A percentile compares a stretch with the other conserved stretches of the same genome.
Conservation (phyloP, 2,797 vertebrate species). For the Orientallactaga sibirica region DNA sequence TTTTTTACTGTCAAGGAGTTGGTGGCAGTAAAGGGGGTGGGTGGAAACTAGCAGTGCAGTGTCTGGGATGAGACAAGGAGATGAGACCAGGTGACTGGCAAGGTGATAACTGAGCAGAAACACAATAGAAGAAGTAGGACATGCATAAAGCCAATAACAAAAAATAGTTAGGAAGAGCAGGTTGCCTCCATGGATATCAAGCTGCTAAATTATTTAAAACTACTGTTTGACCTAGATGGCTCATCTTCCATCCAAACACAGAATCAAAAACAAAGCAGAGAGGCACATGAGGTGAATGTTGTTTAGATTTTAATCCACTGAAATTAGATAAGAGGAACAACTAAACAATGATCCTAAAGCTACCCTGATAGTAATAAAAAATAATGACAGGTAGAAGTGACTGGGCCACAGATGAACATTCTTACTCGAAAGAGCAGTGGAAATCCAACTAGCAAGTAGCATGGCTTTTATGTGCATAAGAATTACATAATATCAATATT, state of each 20-base stretch:
- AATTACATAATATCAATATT: constrained; percentile 5
- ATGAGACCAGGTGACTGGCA: neutral
- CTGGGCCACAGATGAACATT: neutral
- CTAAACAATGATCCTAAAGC: neutral
- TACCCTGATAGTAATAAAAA: neutral
- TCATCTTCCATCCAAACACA: constrained; percentile 41
- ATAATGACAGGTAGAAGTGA: neutral
- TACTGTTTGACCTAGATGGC: neutral
- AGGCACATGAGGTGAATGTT: neutral
- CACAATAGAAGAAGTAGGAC: neutral
- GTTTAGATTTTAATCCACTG: constrained; percentile 13
- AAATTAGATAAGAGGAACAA: constrained; percentile 22
- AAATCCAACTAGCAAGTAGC: neutral
- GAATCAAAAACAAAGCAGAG: neutral
- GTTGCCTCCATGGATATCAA: neutral
- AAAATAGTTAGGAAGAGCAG: neutral
- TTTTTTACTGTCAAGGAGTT: neutral
- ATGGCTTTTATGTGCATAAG: neutral
- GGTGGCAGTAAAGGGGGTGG: neutral
- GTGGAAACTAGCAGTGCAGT: neutral
- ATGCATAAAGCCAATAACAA: neutral
- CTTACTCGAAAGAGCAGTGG: neutral
- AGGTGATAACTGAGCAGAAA: constrained; percentile 50
- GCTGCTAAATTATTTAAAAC: constrained; percentile 56
- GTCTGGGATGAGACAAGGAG: neutral